Evolutionary conservation across 1,140 invertebrate species (phyloP).

Genomic region (Meloidogyne floridensis): DNA sequence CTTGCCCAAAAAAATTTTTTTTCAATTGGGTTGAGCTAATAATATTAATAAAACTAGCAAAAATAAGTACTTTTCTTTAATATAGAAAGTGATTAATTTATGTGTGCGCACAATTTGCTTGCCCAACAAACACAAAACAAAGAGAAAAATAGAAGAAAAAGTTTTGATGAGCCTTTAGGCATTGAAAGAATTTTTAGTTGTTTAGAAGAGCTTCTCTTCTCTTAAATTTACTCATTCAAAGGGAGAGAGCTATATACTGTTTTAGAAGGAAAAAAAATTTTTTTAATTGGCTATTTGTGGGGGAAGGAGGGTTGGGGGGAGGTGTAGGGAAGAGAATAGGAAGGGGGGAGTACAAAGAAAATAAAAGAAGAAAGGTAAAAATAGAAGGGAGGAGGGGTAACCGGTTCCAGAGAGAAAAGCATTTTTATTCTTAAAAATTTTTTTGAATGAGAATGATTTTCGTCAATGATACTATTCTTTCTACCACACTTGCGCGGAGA

Average conservation of each 20-base stretch:
- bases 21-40: conserved; percentile 6
- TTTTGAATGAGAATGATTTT: background rate
- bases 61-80: background rate
- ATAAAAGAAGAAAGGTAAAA: background rate
- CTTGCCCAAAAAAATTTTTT: background rate
- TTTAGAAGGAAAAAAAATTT: background rate
- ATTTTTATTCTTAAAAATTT: background rate
- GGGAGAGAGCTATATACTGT: background rate
- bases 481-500: background rate
- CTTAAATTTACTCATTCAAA: background rate
- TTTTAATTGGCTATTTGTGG: background rate
- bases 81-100: background rate
- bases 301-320: background rate
- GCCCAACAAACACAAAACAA: background rate
- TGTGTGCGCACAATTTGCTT: conserved; percentile 8
- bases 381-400: background rate
- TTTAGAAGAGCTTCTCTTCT: background rate
- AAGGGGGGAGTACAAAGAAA: background rate
- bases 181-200: background rate
- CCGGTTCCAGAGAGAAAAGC: background rate
- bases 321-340: background rate
- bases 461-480: conserved; percentile 6
- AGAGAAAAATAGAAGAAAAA: background rate
- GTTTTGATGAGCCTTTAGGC: conserved; percentile 3
- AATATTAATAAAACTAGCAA: background rate